phyloP scores from a whole-genome alignment of 2,888 invertebrate species.

The Brenthis ino region DNA sequence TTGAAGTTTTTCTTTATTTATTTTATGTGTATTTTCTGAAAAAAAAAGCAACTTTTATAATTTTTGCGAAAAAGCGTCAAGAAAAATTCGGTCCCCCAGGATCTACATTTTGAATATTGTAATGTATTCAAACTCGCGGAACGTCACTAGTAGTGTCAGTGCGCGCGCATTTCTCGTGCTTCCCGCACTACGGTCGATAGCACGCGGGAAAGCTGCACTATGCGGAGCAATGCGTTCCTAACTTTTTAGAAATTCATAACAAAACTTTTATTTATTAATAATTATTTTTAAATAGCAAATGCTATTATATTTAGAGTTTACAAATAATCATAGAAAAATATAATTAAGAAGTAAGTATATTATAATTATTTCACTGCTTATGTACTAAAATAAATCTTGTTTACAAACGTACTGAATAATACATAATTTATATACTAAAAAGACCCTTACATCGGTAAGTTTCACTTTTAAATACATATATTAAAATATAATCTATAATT shows the following conservation, averaged over 20 bases:
- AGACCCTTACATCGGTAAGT: too few species aligned
- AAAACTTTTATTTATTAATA: slow-evolving; percentile 7
- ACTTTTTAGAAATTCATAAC: slow-evolving; percentile 10
- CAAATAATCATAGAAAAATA: too few species aligned
- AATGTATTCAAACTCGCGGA: slow-evolving; percentile 13
- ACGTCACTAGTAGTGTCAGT: slow-evolving; percentile 40
- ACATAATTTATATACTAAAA: too few species aligned
- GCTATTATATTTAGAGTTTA: too few species aligned
- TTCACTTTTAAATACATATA: too few species aligned
- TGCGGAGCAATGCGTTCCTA: slow-evolving; percentile 26
- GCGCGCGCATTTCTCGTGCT: slow-evolving; percentile 48
- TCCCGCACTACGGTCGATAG: slow-evolving; percentile 62
- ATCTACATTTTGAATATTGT: background rate
- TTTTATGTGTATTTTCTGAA: background rate
- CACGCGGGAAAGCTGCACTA: slow-evolving; percentile 45
- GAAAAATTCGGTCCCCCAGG: background rate
- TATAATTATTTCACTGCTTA: too few species aligned
- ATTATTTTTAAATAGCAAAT: background rate
- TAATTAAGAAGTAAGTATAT: too few species aligned
- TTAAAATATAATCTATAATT: too few species aligned
- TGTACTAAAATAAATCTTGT: too few species aligned
- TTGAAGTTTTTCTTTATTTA: too few species aligned
- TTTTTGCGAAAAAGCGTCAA: background rate
- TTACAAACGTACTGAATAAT: too few species aligned
- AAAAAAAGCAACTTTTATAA: background rate